Evolutionary conservation across 2,888 invertebrate genomes (phyloP).

Genomic region (Cheilosia pagana): DNA sequence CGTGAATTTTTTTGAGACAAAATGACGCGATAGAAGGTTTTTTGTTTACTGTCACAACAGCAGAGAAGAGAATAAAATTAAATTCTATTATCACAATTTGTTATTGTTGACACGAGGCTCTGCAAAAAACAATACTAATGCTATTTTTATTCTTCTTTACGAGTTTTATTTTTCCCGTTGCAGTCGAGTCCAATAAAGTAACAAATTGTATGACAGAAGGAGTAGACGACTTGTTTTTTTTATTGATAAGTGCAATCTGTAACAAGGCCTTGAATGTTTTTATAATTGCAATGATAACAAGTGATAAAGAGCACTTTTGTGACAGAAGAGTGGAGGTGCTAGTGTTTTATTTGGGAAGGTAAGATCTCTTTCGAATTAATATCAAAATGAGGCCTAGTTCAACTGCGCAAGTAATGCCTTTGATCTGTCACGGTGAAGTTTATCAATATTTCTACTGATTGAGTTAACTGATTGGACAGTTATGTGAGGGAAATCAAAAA

Average conservation of each 20-base stretch:
- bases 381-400: neutral
- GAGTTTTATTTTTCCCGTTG: neutral
- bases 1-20: constrained; percentile 27
- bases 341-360: neutral
- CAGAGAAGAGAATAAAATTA: constrained; percentile 19
- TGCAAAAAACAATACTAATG: constrained; percentile 7
- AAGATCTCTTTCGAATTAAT: neutral
- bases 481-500: too few species aligned
- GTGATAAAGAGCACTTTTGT: neutral
- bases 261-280: neutral
- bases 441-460: too few species aligned
- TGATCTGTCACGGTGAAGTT: too few species aligned
- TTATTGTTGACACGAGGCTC: constrained; percentile 24
- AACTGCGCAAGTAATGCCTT: too few species aligned
- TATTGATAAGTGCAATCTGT: neutral
- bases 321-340: neutral
- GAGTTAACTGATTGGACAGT: too few species aligned
- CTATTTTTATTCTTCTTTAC: neutral
- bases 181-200: neutral
- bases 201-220: neutral
- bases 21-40: constrained; percentile 14
- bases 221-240: neutral
- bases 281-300: neutral
- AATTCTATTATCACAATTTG: constrained; percentile 14
- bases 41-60: constrained; percentile 17